A percentile compares a stretch with the other conserved stretches of the same genome.
Conservation (phyloP, 2,888 invertebrate species). For the Rhaphigaster nebulosa region DNA sequence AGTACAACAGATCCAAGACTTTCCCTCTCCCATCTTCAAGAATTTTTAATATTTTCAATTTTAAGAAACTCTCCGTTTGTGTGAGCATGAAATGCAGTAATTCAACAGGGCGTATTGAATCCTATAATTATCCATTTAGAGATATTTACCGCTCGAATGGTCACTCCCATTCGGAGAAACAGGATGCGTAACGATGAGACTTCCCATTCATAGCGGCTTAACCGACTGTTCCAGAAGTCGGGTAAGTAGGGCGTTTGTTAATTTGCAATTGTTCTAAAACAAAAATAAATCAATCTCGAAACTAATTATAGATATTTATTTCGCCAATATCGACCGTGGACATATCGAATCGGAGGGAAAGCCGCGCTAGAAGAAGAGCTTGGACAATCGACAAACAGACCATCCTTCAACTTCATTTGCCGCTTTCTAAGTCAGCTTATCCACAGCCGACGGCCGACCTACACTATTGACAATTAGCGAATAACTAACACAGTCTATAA, state of each 20-base stretch:
- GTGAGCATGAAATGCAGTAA: neutral
- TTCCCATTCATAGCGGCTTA: neutral
- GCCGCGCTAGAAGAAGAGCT: neutral
- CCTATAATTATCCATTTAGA: neutral
- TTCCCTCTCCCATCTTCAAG: no score
- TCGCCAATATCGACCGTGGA: neutral
- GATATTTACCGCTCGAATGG: neutral
- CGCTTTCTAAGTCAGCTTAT: constrained; percentile 6
- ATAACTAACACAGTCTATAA: neutral
- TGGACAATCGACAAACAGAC: constrained; percentile 32
- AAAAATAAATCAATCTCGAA: neutral
- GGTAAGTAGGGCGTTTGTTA: neutral
- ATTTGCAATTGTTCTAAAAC: constrained; percentile 15
- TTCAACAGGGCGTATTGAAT: neutral
- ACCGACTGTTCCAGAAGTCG: neutral
- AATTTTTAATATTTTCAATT: no score
- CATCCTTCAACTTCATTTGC: constrained; percentile 21
- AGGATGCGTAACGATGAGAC: neutral
- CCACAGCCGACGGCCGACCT: neutral
- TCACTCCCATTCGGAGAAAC: neutral
- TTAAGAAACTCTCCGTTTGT: neutral
- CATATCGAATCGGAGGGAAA: constrained; percentile 15
- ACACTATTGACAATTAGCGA: neutral
- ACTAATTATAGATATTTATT: constrained; percentile 32
- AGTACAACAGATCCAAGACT: no score